A percentile compares a stretch with the other conserved stretches of the same genome.
Evolutionary conservation across 1,140 invertebrate genomes (phyloP).

Genomic region (Acromyrmex echinatior): DNA sequence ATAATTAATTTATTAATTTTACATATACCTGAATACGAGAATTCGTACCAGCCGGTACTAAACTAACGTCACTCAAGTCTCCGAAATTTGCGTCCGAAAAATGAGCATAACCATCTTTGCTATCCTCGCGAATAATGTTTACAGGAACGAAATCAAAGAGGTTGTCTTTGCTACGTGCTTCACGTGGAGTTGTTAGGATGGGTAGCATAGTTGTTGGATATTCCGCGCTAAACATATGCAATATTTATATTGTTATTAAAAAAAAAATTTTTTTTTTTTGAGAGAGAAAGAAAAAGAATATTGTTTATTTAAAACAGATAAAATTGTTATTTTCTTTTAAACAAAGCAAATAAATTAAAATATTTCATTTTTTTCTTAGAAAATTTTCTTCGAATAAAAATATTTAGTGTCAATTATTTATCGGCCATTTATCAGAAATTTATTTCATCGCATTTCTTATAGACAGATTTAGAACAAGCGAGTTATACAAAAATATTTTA

Average conservation of each 20-base stretch:
- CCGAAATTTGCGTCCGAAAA: conserved; percentile 81
- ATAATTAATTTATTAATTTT: background rate
- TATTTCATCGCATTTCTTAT: background rate
- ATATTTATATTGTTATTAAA: background rate
- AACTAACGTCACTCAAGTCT: conserved; percentile 83
- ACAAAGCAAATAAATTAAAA: background rate
- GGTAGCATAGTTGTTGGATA: conserved; percentile 85
- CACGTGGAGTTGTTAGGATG: conserved; percentile 82
- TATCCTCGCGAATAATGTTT: conserved; percentile 84
- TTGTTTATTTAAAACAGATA: background rate
- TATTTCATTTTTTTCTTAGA: background rate
- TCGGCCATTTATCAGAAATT: background rate
- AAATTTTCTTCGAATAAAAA: too few relatives aligned
- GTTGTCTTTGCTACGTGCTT: conserved; percentile 64
- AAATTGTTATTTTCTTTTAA: background rate
- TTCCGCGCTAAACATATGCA: conserved; percentile 76
- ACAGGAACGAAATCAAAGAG: conserved; percentile 85
- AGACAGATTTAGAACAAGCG: background rate
- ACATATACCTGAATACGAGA: conserved; percentile 83
- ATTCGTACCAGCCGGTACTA: conserved; percentile 84
- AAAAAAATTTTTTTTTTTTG: background rate
- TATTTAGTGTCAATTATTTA: too few relatives aligned
- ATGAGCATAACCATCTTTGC: conserved; percentile 77
- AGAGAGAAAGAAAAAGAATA: background rate
- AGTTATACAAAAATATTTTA: conserved; percentile 49